Conservation (phyloP, 2,888 invertebrate species). For the Rhorus exstirpatorius region DNA sequence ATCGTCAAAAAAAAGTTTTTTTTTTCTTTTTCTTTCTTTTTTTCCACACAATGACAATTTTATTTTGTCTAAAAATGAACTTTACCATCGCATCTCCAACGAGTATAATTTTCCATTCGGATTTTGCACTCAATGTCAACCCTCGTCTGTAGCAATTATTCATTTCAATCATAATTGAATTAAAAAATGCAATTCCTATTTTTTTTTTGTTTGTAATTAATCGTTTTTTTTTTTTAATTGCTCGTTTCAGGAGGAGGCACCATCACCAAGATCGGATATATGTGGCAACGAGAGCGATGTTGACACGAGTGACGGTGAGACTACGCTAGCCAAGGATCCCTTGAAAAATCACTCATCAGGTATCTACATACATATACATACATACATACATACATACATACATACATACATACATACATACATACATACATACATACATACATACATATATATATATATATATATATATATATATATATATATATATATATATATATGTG, state of each 20-base stretch:
- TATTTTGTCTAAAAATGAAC: too few species aligned
- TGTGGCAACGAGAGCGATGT: slow-evolving; percentile 84
- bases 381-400: not conserved
- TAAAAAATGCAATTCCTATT: not conserved
- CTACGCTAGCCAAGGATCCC: slow-evolving; percentile 81
- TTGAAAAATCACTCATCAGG: slow-evolving; percentile 83
- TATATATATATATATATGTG: too few species aligned
- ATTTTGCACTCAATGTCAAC: too few species aligned
- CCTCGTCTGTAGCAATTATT: not conserved
- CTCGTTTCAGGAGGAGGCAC: slow-evolving; percentile 84
- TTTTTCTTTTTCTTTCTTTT: too few species aligned
- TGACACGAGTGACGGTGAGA: slow-evolving; percentile 84
- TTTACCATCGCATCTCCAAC: too few species aligned
- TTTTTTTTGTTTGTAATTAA: not conserved
- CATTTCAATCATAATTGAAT: not conserved
- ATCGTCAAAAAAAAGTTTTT: too few species aligned
- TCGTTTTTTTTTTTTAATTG: slow-evolving; percentile 68
- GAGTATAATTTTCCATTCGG: too few species aligned
- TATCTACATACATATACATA: slow-evolving; percentile 63
- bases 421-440: too few species aligned
- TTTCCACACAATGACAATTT: too few species aligned
- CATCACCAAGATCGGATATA: slow-evolving; percentile 83
- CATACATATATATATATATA: too few species aligned
- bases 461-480: too few species aligned
- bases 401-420: too few species aligned